Percentiles rank a stretch among this genome's conserved stretches.
Conservation (phyloP, 2,797 vertebrate species). For the Thalassophryne amazonica region DNA sequence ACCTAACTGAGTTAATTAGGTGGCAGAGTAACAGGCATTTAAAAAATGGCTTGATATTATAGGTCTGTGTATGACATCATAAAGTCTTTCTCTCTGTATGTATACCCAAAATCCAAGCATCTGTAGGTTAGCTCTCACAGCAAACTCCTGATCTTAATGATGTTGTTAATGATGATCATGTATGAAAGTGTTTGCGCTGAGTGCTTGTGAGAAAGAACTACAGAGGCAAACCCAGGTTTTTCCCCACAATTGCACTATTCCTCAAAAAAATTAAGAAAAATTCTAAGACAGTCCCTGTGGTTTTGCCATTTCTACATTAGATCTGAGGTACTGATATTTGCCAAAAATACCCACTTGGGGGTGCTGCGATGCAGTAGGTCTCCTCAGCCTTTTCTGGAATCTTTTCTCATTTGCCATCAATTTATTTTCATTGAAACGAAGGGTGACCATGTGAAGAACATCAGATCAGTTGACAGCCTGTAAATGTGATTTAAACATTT, state of each 20-base stretch:
- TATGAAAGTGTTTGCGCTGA: slow-evolving; percentile 31
- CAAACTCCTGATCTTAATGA: slow-evolving; percentile 27
- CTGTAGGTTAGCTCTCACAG: slow-evolving; percentile 29
- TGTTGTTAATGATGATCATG: slow-evolving; percentile 40
- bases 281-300: not conserved
- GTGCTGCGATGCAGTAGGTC: slow-evolving; percentile 60
- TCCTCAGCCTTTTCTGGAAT: slow-evolving; percentile 38
- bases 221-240: not conserved
- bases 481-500: slow-evolving; percentile 84
- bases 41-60: no score
- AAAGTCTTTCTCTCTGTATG: no score
- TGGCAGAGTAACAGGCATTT: no score
- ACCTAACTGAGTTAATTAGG: no score
- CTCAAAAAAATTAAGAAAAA: slow-evolving; percentile 18
- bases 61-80: no score
- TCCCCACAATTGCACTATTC: slow-evolving; percentile 23
- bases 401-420: slow-evolving; percentile 71
- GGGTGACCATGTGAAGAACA: slow-evolving; percentile 81
- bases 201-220: not conserved
- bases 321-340: slow-evolving; percentile 9
- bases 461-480: slow-evolving; percentile 81
- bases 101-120: not conserved
- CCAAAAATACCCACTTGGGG: slow-evolving; percentile 61
- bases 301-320: not conserved
- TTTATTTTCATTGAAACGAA: slow-evolving; percentile 80